A percentile compares a stretch with the other conserved stretches of the same genome.
Evolutionary conservation across 2,797 vertebrate species (phyloP).

Genomic region (Takifugu ocellatus): DNA sequence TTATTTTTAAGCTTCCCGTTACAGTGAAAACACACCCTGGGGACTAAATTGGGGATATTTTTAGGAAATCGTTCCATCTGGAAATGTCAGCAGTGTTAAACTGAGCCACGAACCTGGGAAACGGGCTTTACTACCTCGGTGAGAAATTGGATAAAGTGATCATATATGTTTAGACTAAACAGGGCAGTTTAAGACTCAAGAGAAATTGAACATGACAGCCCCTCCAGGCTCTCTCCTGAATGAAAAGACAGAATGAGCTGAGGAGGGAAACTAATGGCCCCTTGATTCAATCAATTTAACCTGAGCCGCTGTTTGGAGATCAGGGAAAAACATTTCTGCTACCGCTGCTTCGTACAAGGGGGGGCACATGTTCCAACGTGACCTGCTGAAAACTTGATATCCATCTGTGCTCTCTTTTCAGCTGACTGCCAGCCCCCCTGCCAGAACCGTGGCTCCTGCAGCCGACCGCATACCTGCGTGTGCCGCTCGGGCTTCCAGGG

Average conservation of each 20-base stretch:
- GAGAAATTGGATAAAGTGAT: constrained; percentile 56
- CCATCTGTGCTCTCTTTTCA: constrained; percentile 66
- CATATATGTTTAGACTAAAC: constrained; percentile 60
- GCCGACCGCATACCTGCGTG: constrained; percentile 89
- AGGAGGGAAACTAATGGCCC: constrained; percentile 55
- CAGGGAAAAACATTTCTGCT: constrained; percentile 41
- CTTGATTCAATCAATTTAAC: constrained; percentile 64
- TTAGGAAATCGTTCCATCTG: constrained; percentile 27
- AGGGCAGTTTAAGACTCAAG: constrained; percentile 42
- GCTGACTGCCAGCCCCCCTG: constrained; percentile 93
- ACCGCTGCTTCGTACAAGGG: constrained; percentile 28
- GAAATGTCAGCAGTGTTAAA: constrained; percentile 32
- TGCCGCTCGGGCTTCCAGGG: constrained; percentile 94
- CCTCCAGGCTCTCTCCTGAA: constrained; percentile 42
- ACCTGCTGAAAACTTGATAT: constrained; percentile 52
- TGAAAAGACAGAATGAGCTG: constrained; percentile 32
- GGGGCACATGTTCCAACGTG: constrained; percentile 36
- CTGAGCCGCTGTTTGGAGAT: constrained; percentile 41
- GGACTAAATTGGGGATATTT: constrained; percentile 46
- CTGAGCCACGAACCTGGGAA: constrained; percentile 25
- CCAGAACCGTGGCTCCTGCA: constrained; percentile 95
- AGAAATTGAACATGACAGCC: constrained; percentile 60
- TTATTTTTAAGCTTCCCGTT: constrained; percentile 40
- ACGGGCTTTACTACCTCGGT: constrained; percentile 32
- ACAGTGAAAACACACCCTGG: constrained; percentile 29